Conservation (phyloP, 2,888 invertebrate species). For the Marasmarcha lunaedactyla region DNA sequence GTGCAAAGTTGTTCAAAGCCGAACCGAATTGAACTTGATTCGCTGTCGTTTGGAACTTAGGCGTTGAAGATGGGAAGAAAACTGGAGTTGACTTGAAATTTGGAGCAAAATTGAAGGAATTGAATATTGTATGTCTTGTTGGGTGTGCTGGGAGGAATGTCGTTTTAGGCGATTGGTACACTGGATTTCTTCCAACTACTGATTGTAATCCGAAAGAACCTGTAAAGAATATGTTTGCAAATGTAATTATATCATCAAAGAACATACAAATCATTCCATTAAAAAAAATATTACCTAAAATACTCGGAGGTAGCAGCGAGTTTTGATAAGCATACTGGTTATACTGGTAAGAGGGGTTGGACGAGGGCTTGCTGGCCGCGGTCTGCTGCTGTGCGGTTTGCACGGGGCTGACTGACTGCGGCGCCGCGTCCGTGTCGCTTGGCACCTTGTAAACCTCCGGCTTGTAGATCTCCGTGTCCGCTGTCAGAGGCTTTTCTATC, state of each 20-base stretch:
- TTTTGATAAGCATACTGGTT: conserved; percentile 47
- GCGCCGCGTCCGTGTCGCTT: conserved; percentile 36
- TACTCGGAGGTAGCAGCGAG: conserved; percentile 40
- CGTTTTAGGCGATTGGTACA: conserved; percentile 38
- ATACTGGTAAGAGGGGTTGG: conserved; percentile 23
- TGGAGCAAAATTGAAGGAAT: conserved; percentile 48
- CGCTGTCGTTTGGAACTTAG: conserved; percentile 36
- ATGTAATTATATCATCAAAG: too few species aligned
- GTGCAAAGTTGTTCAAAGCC: conserved; percentile 36
- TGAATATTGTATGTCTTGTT: conserved; percentile 50
- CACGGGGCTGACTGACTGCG: conserved; percentile 43
- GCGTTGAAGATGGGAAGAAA: conserved; percentile 42
- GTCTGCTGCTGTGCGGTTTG: conserved; percentile 56
- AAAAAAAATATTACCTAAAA: conserved; percentile 39
- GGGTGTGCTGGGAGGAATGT: conserved; percentile 47
- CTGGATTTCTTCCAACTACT: conserved; percentile 62
- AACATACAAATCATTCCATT: neutral
- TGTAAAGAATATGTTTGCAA: conserved; percentile 25
- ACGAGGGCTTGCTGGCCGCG: conserved; percentile 24
- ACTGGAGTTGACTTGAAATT: conserved; percentile 42
- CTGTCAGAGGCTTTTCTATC: conserved; percentile 25
- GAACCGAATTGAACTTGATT: conserved; percentile 47
- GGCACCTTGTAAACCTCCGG: conserved; percentile 52
- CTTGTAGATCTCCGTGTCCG: conserved; percentile 42
- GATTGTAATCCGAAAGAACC: conserved; percentile 72